Conservation (phyloP, 2,888 invertebrate genomes). For the Invenusta paracnida region DNA sequence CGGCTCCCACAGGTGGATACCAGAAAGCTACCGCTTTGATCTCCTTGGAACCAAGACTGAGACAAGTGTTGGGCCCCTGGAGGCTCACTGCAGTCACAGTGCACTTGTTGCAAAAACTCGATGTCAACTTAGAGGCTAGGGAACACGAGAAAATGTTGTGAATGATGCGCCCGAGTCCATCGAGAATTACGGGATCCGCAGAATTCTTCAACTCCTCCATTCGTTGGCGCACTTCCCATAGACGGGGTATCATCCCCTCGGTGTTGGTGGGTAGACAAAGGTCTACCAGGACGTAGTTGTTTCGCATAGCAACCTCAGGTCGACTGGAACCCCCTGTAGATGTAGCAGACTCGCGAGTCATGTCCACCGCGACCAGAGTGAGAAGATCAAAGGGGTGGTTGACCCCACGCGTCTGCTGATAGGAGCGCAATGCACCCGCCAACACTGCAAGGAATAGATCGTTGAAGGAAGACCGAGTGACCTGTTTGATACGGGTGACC, state of each 20-base stretch:
- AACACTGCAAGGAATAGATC: conserved; percentile 64
- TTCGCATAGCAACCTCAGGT: conserved; percentile 43
- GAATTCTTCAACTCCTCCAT: conserved; percentile 63
- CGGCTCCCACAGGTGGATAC: conserved; percentile 62
- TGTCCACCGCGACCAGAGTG: conserved; percentile 56
- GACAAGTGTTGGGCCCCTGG: conserved; percentile 36
- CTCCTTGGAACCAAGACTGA: conserved; percentile 1
- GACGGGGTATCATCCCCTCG: conserved; percentile 65
- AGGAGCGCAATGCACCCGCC: conserved; percentile 63
- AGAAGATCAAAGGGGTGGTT: conserved; percentile 63
- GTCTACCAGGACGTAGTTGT: conserved; percentile 52
- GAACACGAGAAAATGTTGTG: conserved; percentile 57
- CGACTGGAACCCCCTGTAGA: conserved; percentile 2
- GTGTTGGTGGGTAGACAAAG: conserved; percentile 63
- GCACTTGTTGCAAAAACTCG: conserved; percentile 50
- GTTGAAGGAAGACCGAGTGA: conserved; percentile 64
- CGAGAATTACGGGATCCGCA: conserved; percentile 63
- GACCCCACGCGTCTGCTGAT: conserved; percentile 63
- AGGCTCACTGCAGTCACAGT: conserved; percentile 49
- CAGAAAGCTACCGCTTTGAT: conserved; percentile 56
- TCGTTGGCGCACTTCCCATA: conserved; percentile 64
- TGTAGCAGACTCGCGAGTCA: conserved; percentile 43
- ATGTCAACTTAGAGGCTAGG: conserved; percentile 53
- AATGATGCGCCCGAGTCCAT: conserved; percentile 62
- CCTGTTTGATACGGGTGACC: conserved; percentile 62